Percentiles rank a stretch among this genome's conserved stretches.
Evolutionary conservation across 2,113 vertebrate species (phyloP).

Genomic region (Campylomormyrus tamandua): DNA sequence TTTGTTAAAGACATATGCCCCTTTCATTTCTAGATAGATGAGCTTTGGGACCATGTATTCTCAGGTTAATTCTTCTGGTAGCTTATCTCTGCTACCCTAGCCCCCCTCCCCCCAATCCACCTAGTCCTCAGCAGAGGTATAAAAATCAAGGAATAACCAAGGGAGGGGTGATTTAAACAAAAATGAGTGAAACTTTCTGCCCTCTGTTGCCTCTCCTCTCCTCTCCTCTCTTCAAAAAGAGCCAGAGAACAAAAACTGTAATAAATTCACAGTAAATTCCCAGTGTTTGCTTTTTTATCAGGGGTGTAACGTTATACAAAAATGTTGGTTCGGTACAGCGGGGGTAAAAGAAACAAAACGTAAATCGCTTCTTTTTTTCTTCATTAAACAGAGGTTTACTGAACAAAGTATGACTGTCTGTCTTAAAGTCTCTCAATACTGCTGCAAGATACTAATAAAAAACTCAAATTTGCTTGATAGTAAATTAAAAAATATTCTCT

Average conservation of each 20-base stretch:
- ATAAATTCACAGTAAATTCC: not conserved
- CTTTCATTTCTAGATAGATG: conserved; percentile 47
- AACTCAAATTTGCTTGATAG: too few species aligned
- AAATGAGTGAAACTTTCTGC: not conserved
- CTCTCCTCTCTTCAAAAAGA: not conserved
- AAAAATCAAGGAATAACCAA: not conserved
- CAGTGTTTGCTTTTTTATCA: not conserved
- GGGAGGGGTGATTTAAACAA: not conserved
- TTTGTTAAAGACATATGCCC: conserved; percentile 46
- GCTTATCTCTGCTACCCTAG: conserved; percentile 29
- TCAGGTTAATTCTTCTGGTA: conserved; percentile 39
- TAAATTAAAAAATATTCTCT: too few species aligned
- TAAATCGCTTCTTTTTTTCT: too few species aligned
- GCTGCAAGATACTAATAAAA: too few species aligned
- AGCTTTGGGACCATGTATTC: conserved; percentile 48
- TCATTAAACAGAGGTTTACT: too few species aligned
- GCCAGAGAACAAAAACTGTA: not conserved
- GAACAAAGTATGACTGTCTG: too few species aligned
- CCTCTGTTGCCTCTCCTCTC: not conserved
- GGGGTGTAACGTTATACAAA: too few species aligned
- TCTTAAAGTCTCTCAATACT: too few species aligned
- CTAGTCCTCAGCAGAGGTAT: not conserved
- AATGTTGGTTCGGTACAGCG: too few species aligned
- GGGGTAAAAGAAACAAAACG: too few species aligned
- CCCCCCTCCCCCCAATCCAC: not conserved